Base-by-base conservation (phyloP, 2,888 invertebrate species). In the Euphydryas editha region DNA sequence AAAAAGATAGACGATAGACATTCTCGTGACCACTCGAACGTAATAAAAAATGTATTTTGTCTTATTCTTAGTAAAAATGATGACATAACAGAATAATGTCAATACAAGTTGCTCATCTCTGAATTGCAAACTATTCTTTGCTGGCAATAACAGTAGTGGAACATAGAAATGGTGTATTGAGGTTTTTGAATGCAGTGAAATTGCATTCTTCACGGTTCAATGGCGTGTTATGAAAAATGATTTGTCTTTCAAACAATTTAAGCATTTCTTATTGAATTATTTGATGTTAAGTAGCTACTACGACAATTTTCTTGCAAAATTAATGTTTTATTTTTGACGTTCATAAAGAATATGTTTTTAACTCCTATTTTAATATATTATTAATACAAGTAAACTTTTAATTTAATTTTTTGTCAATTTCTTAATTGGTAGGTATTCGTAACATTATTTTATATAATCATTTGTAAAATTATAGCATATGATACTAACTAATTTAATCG, bases 171-270 rank as follows among this genome's bases (percentile, higher is more conserved):
- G 69, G 69, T 37, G 69, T 78, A 77, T 76, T 73, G 76, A 75
- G 72, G 76, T 79, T 81, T 82, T 81, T 79, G 81, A 82, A 84
- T 78, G 77, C 78, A 76, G 75, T 75, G 74, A 81, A 84, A 85
- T 84, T 82, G 81, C 81, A 77, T 81, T 80, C 77, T 73, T 69
- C 73, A 71, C 76, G 75, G 76, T 76, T 74, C 75, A 70, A 65
- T 67, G 71, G 67, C 74, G 76, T 79, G 78, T 82, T 82, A 80
- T 74, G 71, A 62, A 70, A 74, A 72, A 81, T 84, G 81, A 83
- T 84, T 83, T 82, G 81, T 83, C 67, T 60, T 56, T 51, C 21
- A 51, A 51, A 15, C 21, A 47, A 47, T 51, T 24, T 7, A n/a
- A 24, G 13, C 1, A 24, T 51, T 49, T n/a, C 8, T 51, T 51